These are phyloP conservation scores for Epizoanthus illoricatus DNA, from an alignment of 92 coral and sea anemone genomes.

Conservation along the genomic window DNA sequence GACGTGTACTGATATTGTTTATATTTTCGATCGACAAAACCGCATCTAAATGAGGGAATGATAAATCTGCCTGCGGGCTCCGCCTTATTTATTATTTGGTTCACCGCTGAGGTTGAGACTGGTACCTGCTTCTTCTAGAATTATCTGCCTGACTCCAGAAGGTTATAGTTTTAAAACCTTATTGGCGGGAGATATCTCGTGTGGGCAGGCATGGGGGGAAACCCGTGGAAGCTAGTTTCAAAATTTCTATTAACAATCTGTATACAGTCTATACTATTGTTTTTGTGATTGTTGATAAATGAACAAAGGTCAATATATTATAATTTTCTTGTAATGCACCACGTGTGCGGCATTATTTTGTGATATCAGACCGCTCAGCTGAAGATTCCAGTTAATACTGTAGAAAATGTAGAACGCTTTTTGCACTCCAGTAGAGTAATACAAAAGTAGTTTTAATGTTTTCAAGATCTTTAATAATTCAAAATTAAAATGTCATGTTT, in stretches of 20 bases:
- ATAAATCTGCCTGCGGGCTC: neutral
- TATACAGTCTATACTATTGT: neutral
- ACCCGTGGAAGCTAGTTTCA: neutral
- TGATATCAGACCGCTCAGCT: too few relatives aligned
- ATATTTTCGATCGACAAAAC: neutral
- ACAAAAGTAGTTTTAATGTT: too few relatives aligned
- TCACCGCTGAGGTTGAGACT: neutral
- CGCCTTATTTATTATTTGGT: constrained; percentile 5
- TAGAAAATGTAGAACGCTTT: too few relatives aligned
- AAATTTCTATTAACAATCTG: neutral
- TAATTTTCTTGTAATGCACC: neutral
- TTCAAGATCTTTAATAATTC: too few relatives aligned
- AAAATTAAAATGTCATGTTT: too few relatives aligned
- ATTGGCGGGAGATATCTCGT: neutral
- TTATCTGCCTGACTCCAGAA: too few relatives aligned
- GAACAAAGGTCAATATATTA: neutral
- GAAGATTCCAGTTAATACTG: too few relatives aligned
- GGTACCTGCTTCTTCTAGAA: neutral
- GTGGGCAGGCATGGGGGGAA: neutral
- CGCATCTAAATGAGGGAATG: constrained; percentile 35
- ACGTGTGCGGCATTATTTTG: neutral
- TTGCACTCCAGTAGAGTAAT: too few relatives aligned
- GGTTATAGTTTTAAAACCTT: too few relatives aligned
- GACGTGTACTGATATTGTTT: neutral
- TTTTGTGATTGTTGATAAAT: neutral